These are phyloP conservation scores for Hemiscyllium ocellatum DNA, from an alignment of 2,113 vertebrate species.

Conservation along the genomic window DNA sequence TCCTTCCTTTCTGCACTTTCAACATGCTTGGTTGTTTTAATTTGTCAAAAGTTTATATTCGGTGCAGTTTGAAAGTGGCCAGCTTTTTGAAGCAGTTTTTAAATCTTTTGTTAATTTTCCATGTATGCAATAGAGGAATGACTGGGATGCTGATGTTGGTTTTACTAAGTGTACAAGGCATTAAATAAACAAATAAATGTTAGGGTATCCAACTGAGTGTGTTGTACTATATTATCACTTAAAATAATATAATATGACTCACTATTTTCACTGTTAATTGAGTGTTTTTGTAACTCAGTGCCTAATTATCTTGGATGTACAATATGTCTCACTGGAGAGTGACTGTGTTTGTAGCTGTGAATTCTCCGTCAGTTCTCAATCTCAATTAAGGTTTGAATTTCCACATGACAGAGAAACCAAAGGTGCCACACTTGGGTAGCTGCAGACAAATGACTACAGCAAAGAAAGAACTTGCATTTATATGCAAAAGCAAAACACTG, in stretches of 20 bases:
- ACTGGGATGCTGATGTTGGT: background rate
- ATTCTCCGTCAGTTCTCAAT: background rate
- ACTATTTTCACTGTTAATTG: background rate
- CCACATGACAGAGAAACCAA: background rate
- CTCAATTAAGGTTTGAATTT: background rate
- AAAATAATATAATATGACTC: background rate
- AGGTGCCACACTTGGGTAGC: background rate
- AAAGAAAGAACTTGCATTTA: background rate
- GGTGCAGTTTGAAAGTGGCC: background rate
- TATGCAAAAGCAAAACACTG: background rate
- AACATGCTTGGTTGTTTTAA: background rate
- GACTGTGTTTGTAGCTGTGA: background rate
- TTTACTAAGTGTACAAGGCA: background rate
- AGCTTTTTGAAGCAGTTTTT: background rate
- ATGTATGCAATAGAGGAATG: background rate
- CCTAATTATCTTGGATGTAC: background rate
- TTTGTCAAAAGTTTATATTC: background rate
- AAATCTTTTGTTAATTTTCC: background rate
- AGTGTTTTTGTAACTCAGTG: background rate
- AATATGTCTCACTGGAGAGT: background rate
- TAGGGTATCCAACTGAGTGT: background rate
- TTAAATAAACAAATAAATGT: background rate
- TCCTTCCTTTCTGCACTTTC: background rate
- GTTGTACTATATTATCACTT: background rate
- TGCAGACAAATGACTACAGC: background rate